These are phyloP conservation scores for Diuraphis noxia DNA, from an alignment of 1,140 invertebrate genomes.

Conservation along the genomic window DNA sequence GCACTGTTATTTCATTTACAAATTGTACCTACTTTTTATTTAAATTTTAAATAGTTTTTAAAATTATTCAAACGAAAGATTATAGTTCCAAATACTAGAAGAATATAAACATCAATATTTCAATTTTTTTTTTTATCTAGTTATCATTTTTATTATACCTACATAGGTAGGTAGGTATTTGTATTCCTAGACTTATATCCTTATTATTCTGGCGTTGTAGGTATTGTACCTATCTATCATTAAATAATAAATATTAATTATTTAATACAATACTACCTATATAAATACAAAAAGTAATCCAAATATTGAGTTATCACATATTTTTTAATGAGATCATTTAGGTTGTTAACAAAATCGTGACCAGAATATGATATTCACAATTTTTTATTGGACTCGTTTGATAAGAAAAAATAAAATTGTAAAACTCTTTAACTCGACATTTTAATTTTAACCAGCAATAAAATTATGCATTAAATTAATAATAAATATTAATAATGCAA, in stretches of 20 bases:
- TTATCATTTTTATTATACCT: background rate
- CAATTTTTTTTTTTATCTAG: background rate
- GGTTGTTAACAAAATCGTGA: background rate
- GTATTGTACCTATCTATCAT: background rate
- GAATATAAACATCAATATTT: background rate
- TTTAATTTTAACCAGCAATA: background rate
- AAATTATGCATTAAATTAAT: too few relatives aligned
- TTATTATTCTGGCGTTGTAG: background rate
- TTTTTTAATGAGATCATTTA: background rate
- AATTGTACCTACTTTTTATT: too few relatives aligned
- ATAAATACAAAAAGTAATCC: background rate
- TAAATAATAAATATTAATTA: background rate
- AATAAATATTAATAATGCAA: too few relatives aligned
- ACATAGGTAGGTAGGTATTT: background rate
- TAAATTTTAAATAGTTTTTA: too few relatives aligned
- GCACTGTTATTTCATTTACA: too few relatives aligned
- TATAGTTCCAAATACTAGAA: background rate
- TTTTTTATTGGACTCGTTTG: background rate
- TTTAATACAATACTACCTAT: background rate
- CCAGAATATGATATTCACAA: slow-evolving; percentile 5
- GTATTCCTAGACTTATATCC: background rate
- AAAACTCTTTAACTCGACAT: background rate
- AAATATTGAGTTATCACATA: background rate
- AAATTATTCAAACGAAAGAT: background rate
- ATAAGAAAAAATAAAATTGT: background rate